These are phyloP conservation scores for Holcopasites calliopsidis DNA, from an alignment of 1,140 invertebrate genomes.

Conservation along the genomic window DNA sequence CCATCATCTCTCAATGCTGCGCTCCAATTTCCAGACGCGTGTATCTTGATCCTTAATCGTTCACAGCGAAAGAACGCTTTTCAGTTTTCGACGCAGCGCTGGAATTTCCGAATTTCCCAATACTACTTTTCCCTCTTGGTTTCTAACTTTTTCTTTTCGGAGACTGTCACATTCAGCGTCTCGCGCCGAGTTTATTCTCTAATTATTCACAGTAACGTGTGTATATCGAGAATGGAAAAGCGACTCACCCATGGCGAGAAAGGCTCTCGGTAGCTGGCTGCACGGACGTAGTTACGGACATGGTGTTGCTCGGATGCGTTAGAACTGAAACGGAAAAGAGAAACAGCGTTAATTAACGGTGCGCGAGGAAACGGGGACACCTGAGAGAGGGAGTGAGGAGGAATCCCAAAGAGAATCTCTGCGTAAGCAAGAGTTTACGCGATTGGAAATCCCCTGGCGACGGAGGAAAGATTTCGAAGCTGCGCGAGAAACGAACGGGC, in stretches of 20 bases:
- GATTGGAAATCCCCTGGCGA: neutral
- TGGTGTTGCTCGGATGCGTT: conserved; percentile 56
- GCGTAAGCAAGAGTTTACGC: neutral
- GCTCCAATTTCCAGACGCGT: neutral
- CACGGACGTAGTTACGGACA: conserved; percentile 72
- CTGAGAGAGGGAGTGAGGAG: too few species aligned
- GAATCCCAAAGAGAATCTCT: neutral
- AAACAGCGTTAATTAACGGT: neutral
- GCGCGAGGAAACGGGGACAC: neutral
- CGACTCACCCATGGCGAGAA: conserved; percentile 72
- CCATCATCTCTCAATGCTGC: neutral
- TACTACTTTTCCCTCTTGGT: too few species aligned
- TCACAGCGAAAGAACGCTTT: too few species aligned
- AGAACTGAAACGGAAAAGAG: conserved; percentile 65
- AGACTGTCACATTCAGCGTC: too few species aligned
- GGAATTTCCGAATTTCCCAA: too few species aligned
- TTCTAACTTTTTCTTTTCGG: too few species aligned
- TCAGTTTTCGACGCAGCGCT: too few species aligned
- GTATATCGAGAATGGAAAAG: neutral
- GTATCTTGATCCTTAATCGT: neutral
- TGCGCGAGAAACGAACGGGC: too few species aligned
- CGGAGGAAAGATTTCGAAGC: neutral
- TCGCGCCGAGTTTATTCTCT: neutral
- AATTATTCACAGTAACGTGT: neutral
- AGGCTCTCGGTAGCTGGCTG: conserved; percentile 69